A percentile compares a stretch with the other conserved stretches of the same genome.
phyloP scores from a whole-genome alignment of 1,140 invertebrate genomes.

The Lepidurus apus region DNA sequence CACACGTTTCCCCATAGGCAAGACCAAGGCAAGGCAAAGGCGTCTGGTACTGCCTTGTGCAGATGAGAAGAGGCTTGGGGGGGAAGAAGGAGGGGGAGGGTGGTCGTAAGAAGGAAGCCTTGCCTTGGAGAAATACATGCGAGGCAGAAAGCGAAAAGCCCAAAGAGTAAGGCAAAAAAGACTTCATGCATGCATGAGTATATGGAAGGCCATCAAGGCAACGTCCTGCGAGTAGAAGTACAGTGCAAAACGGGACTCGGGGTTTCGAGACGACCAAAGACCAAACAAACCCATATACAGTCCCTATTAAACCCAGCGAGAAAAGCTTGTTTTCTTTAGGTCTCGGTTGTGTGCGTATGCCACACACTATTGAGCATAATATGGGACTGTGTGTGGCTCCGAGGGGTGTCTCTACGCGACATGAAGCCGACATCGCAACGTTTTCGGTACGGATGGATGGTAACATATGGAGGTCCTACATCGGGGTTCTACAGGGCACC shows the following conservation, averaged over 20 bases:
- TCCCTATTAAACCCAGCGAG: neutral
- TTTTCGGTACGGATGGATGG: neutral
- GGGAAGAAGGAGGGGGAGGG: neutral
- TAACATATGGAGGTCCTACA: neutral
- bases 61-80: neutral
- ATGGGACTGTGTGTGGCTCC: neutral
- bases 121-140: neutral
- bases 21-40: neutral
- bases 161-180: neutral
- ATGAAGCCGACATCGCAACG: conserved; percentile 12
- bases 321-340: neutral
- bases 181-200: neutral
- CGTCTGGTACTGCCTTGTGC: neutral
- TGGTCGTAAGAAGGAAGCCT: neutral
- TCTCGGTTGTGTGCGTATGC: conserved; percentile 8
- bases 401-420: conserved; percentile 20
- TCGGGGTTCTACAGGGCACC: neutral
- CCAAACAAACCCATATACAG: conserved; percentile 7
- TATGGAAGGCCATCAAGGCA: conserved; percentile 10
- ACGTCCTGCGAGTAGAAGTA: neutral
- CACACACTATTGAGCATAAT: conserved; percentile 19
- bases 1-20: conserved; percentile 20
- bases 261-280: neutral
- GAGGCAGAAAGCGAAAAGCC: neutral
- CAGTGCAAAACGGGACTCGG: neutral